phyloP scores from a whole-genome alignment of 35 echinoderm and acorn worm genomes.

The Chiridota heheva region DNA sequence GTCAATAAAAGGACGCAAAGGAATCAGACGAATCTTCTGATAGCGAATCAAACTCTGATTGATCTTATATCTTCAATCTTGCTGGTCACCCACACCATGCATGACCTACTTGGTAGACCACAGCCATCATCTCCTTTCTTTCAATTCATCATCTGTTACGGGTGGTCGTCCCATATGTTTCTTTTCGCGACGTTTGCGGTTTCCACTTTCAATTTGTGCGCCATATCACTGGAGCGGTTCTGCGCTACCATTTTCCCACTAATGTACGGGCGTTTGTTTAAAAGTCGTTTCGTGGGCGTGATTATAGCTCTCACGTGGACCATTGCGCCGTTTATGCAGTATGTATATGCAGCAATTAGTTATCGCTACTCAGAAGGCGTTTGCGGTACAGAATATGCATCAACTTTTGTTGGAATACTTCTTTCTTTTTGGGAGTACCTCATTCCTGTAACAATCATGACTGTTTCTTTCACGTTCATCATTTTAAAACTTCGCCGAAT shows the following conservation, averaged over 20 bases:
- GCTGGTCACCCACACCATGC: not conserved
- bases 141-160: not conserved
- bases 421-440: conserved; percentile 49
- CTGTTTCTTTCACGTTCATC: conserved; percentile 17
- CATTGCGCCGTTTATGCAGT: conserved; percentile 32
- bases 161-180: not conserved
- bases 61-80: conserved; percentile 40
- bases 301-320: conserved; percentile 10
- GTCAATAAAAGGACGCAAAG: not conserved
- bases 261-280: conserved; percentile 16
- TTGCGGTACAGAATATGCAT: not conserved
- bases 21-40: conserved; percentile 38
- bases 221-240: conserved; percentile 42
- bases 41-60: conserved; percentile 46
- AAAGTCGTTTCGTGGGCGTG: not conserved
- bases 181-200: conserved; percentile 26
- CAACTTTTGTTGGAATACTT: conserved; percentile 10
- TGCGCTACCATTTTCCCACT: conserved; percentile 21
- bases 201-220: conserved; percentile 40
- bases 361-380: not conserved
- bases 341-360: not conserved
- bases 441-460: conserved; percentile 36
- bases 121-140: not conserved
- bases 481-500: not conserved
- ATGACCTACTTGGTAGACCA: not conserved